These are phyloP conservation scores for Sylvicola fuscatus DNA, from an alignment of 2,888 invertebrate species.

Conservation along the genomic window DNA sequence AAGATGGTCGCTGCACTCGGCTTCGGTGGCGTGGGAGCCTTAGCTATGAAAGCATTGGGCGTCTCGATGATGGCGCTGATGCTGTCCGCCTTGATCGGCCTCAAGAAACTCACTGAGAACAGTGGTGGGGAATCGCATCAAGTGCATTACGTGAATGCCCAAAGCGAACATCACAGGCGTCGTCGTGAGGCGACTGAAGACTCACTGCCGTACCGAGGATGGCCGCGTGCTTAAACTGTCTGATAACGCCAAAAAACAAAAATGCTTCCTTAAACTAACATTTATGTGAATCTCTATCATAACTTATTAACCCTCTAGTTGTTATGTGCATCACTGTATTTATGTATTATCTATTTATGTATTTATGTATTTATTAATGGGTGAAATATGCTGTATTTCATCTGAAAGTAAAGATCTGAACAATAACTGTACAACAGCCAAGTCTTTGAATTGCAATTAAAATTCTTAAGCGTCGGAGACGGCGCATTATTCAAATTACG, in stretches of 20 bases:
- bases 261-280: too few relatives aligned
- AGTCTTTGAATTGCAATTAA: too few relatives aligned
- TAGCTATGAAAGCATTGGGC: constrained; percentile 58
- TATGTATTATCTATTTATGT: constrained; percentile 3
- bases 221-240: constrained; percentile 16
- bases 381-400: not conserved
- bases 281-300: too few relatives aligned
- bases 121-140: constrained; percentile 24
- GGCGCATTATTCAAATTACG: too few relatives aligned
- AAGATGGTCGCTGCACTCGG: constrained; percentile 58
- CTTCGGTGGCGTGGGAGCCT: constrained; percentile 49
- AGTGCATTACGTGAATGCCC: constrained; percentile 28
- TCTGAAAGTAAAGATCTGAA: not conserved
- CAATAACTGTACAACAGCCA: too few relatives aligned
- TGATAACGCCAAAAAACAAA: not conserved
- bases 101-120: constrained; percentile 44
- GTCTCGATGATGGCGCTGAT: constrained; percentile 51
- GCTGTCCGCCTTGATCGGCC: constrained; percentile 51
- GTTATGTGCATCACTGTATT: not conserved
- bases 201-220: constrained; percentile 30
- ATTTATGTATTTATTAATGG: constrained; percentile 1
- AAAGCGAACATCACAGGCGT: constrained; percentile 18
- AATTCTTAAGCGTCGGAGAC: too few relatives aligned
- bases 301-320: not conserved
- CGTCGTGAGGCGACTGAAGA: constrained; percentile 12